Percentiles rank a stretch among this genome's conserved stretches.
These are phyloP conservation scores for Gobio occitaniae DNA, from an alignment of 2,797 vertebrate species.

Conservation along the genomic window DNA sequence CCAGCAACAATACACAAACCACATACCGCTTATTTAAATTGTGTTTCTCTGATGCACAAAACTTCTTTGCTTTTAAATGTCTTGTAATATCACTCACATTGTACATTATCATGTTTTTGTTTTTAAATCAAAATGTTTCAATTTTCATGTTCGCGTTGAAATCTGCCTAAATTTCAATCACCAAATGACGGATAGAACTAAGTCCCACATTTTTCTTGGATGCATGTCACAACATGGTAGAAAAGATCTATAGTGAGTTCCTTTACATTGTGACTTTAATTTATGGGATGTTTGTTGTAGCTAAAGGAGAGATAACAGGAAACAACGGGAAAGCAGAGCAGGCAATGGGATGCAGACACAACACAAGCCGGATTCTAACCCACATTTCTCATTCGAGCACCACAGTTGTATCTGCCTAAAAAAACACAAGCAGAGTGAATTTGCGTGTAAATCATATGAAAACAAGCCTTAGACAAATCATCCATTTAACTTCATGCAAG, in stretches of 20 bases:
- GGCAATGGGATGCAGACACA: background rate
- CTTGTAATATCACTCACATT: background rate
- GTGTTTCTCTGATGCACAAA: slow-evolving; percentile 5
- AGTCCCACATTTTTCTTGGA: background rate
- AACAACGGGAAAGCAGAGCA: background rate
- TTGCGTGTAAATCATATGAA: background rate
- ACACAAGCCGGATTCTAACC: background rate
- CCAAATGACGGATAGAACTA: background rate
- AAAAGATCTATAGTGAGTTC: background rate
- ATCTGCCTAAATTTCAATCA: background rate
- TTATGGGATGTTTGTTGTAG: background rate
- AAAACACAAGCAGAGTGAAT: background rate
- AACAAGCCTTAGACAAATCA: background rate
- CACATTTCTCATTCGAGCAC: background rate
- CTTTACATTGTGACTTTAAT: background rate
- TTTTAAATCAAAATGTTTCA: background rate
- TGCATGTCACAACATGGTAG: background rate
- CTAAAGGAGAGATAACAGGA: background rate
- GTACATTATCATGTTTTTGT: background rate
- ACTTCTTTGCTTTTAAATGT: background rate
- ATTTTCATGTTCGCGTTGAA: background rate
- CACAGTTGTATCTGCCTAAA: background rate
- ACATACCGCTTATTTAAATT: slow-evolving; percentile 21
- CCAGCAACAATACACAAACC: slow-evolving; percentile 39
- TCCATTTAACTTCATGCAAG: background rate